Evolutionary conservation across 2,797 vertebrate genomes (phyloP).

Genomic region (Artibeus jamaicensis): DNA sequence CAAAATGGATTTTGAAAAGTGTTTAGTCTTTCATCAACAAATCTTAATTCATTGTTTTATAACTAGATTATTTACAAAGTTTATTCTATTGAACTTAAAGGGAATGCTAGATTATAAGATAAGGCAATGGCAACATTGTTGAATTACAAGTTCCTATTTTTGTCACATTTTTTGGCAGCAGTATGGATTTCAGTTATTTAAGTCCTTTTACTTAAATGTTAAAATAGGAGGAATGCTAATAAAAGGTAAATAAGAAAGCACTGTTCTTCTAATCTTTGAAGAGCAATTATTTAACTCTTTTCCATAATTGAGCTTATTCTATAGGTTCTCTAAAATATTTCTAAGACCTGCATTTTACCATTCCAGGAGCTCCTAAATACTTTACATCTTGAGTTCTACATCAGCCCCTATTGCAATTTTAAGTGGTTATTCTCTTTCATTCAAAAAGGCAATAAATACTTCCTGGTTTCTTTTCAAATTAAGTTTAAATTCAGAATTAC

Average conservation of each 20-base stretch:
- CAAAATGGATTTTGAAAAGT: conserved; percentile 35
- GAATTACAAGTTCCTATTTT: conserved; percentile 28
- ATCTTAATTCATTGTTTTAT: conserved; percentile 37
- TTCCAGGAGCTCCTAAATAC: not conserved
- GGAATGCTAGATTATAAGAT: not conserved
- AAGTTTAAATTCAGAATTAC: conserved; percentile 35
- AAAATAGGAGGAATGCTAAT: not conserved
- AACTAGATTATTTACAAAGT: conserved; percentile 11
- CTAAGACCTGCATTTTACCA: not conserved
- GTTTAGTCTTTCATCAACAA: conserved; percentile 21
- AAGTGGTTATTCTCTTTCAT: conserved; percentile 37
- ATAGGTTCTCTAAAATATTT: not conserved
- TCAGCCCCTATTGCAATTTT: not conserved
- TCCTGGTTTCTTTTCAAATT: conserved; percentile 28
- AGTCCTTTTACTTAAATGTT: conserved; percentile 43
- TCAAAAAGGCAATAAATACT: conserved; percentile 31
- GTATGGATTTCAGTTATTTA: not conserved
- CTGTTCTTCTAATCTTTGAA: not conserved
- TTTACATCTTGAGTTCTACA: not conserved
- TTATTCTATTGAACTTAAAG: conserved; percentile 29
- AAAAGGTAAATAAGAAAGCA: conserved; percentile 40
- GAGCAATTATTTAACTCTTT: conserved; percentile 14
- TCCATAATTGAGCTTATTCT: not conserved
- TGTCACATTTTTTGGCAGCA: conserved; percentile 20
- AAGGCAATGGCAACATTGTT: not conserved